Evolutionary conservation across 2,113 vertebrate species (phyloP).

Genomic region (Oophaga pumilio): DNA sequence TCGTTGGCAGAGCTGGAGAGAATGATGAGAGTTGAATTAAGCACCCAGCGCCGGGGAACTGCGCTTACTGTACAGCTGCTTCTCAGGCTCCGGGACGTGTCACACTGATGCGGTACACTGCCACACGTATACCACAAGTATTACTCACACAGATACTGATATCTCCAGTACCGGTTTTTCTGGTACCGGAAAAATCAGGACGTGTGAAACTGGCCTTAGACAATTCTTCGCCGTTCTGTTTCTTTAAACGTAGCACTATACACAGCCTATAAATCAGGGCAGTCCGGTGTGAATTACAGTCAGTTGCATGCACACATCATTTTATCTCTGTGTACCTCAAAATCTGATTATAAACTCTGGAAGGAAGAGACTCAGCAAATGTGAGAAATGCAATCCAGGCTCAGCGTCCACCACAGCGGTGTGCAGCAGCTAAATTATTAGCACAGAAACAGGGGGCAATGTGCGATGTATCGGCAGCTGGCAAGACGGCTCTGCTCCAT

Average conservation of each 20-base stretch:
- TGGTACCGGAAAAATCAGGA: too few species aligned
- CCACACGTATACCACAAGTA: too few species aligned
- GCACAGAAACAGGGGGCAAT: background rate
- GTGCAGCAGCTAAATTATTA: constrained; percentile 9
- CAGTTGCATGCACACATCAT: constrained; percentile 5
- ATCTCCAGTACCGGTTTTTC: too few species aligned
- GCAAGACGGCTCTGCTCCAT: background rate
- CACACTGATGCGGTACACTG: too few species aligned
- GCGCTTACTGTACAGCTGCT: too few species aligned
- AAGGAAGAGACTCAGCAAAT: constrained; percentile 42
- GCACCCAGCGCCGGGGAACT: too few species aligned
- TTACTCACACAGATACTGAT: too few species aligned
- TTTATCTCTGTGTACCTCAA: constrained; percentile 47
- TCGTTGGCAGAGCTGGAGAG: too few species aligned
- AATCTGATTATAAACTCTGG: constrained; percentile 41
- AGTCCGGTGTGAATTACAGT: constrained; percentile 35
- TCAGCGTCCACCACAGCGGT: constrained; percentile 28
- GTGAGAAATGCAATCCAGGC: constrained; percentile 49
- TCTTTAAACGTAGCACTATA: background rate
- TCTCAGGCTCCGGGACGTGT: too few species aligned
- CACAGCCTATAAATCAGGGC: constrained; percentile 22
- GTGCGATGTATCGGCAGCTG: constrained; percentile 5
- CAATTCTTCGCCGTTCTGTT: background rate
- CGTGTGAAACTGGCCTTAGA: too few species aligned
- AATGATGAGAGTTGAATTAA: too few species aligned